Percentiles rank a stretch among this genome's conserved stretches.
Conservation (phyloP, 2,113 vertebrate species). For the Rhynchomys soricoides region DNA sequence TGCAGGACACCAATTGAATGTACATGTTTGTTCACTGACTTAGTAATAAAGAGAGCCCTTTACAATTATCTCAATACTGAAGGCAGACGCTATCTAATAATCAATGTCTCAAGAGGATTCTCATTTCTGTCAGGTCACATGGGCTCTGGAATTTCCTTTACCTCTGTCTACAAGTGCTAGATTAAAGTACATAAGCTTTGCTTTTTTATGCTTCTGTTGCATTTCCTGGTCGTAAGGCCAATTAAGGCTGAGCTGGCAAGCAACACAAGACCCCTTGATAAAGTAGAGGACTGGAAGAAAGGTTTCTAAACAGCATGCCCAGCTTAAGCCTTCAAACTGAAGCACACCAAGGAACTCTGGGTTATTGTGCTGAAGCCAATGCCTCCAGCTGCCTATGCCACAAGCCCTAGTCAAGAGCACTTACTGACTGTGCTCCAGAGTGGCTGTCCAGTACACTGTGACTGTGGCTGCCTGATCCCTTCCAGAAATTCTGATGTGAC, state of each 20-base stretch:
- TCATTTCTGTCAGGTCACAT: not conserved
- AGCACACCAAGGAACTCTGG: not conserved
- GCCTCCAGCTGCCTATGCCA: not conserved
- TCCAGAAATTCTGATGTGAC: not conserved
- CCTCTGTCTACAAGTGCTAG: not conserved
- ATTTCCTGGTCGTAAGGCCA: not conserved
- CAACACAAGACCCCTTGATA: not conserved
- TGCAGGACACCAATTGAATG: not conserved
- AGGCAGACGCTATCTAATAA: not conserved
- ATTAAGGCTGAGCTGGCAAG: not conserved
- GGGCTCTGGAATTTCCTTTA: not conserved
- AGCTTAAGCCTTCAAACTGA: not conserved
- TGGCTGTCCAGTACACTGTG: too few relatives aligned
- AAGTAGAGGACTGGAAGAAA: conserved; percentile 1
- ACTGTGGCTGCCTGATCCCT: not conserved
- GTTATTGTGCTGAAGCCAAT: not conserved
- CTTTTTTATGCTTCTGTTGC: not conserved
- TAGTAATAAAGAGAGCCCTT: not conserved
- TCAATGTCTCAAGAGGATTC: not conserved
- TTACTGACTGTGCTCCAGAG: not conserved
- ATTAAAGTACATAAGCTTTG: not conserved
- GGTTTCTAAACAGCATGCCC: not conserved
- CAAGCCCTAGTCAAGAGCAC: not conserved
- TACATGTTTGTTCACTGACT: not conserved
- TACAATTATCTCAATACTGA: not conserved